Conservation (phyloP, 2,113 vertebrate species). For the Bothrops jararaca region DNA sequence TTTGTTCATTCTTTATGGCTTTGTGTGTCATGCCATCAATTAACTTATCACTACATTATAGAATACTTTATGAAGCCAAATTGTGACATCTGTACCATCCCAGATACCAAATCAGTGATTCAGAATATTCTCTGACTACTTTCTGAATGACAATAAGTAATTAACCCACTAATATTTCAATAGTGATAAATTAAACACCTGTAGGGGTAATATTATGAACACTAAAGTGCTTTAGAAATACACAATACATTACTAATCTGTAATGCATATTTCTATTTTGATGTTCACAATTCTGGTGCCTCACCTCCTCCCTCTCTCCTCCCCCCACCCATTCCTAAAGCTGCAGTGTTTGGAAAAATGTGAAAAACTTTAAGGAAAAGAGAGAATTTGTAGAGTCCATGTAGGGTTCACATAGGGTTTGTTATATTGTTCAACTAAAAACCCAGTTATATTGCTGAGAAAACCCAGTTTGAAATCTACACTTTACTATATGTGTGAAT, state of each 20-base stretch:
- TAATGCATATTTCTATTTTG: background rate
- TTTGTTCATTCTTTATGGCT: background rate
- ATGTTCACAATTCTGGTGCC: background rate
- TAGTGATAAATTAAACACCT: background rate
- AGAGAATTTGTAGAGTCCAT: background rate
- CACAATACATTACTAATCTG: background rate
- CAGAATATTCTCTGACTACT: background rate
- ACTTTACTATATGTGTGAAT: background rate
- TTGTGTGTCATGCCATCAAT: background rate
- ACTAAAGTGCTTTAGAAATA: background rate
- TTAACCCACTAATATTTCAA: background rate
- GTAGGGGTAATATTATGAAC: background rate
- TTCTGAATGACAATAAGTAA: background rate
- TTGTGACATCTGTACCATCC: background rate
- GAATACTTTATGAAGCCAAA: background rate
- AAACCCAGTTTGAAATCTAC: background rate
- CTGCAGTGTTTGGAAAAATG: background rate
- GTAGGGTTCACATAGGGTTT: background rate
- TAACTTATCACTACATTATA: background rate
- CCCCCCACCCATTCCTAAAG: background rate
- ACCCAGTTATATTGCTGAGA: background rate
- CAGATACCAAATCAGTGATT: background rate
- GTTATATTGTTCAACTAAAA: background rate
- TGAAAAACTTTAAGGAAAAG: background rate
- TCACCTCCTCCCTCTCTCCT: background rate